Conservation (phyloP, 2,113 vertebrate species). For the Scomber scombrus region DNA sequence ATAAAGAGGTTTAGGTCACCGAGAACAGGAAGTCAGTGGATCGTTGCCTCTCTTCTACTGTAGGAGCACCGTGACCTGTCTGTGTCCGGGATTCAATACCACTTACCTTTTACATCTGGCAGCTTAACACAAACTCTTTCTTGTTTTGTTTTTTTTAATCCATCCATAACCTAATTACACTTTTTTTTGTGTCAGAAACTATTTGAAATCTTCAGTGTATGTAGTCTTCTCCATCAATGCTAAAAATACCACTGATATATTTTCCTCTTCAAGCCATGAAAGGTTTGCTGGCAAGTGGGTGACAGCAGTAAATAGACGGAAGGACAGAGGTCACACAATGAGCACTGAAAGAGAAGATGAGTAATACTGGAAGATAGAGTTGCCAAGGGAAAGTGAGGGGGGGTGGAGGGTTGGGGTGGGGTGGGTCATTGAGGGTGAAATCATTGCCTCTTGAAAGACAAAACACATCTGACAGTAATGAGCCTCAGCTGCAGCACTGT, state of each 20-base stretch:
- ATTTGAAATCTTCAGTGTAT: conserved; percentile 26
- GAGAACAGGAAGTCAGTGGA: conserved; percentile 45
- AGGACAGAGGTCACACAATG: conserved; percentile 34
- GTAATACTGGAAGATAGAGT: conserved; percentile 33
- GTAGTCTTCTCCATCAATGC: conserved; percentile 16
- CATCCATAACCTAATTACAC: conserved; percentile 39
- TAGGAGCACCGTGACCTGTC: conserved; percentile 38
- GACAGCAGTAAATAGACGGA: conserved; percentile 16
- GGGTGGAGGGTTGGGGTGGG: conserved; percentile 3
- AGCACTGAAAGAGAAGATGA: conserved; percentile 31
- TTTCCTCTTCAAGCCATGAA: conserved; percentile 6
- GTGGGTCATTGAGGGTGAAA: conserved; percentile 47
- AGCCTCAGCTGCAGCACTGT: conserved; percentile 62
- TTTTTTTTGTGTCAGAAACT: conserved; percentile 38
- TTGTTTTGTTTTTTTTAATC: conserved; percentile 18
- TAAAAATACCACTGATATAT: conserved; percentile 38
- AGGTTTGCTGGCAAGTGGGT: background rate
- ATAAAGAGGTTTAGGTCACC: conserved; percentile 49
- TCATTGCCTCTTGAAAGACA: conserved; percentile 60
- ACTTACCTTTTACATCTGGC: conserved; percentile 22
- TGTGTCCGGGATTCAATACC: conserved; percentile 48
- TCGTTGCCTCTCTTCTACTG: conserved; percentile 35
- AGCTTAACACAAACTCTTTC: conserved; percentile 37
- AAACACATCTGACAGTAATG: conserved; percentile 70
- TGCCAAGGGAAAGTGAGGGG: conserved; percentile 34